Base-by-base conservation (phyloP, 1,140 invertebrate genomes). In the Drosophila parabipectinata region DNA sequence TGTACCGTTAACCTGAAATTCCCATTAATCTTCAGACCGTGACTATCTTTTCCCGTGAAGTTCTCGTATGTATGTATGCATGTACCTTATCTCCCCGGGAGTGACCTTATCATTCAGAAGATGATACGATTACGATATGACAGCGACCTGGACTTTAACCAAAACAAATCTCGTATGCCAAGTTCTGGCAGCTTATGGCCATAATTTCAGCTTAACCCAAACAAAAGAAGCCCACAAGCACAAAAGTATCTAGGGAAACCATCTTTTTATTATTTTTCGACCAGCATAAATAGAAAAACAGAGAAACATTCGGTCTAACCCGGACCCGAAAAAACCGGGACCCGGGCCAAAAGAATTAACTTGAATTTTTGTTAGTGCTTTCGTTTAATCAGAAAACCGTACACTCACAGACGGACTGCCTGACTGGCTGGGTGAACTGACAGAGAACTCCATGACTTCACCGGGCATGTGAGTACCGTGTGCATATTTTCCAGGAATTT, bases 401-500 rank as follows among this genome's bases (percentile, higher is more conserved):
- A 64, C 56, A 77, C 73, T 58, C 28, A 41, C 50, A 15, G 37
- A 56, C 9, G 28, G 26, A 14, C 39, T 28, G 26, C 4, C 26
- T 28, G 26, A 28, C 26, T 28, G 26, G 21, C 21, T 21, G 21
- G 21, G 2, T 3, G 21, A 21, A 57, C 24, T 24, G 9, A 39
- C 44, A 47, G 48, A 41, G 39, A 62, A 44, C 85, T 69, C 81
- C 83, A 87, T 87, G 83, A 87, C 83, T 89, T 87, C 75, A 84
- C 60, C 76, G 9, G 52, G 8, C 63, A 77, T 84, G 64, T 60
- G 80, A 72, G 77, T 75, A 78, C 67, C 79, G 79, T 82, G 79
- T 78, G 79, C 79, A 83, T 72, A 83, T 73, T 88, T 87, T 83
- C 83, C 79, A 77, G 68, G 83, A 88, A 87, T 72, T 63, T 45